phyloP scores from a whole-genome alignment of 2,797 vertebrate species.

The Pangasius larnaudii region DNA sequence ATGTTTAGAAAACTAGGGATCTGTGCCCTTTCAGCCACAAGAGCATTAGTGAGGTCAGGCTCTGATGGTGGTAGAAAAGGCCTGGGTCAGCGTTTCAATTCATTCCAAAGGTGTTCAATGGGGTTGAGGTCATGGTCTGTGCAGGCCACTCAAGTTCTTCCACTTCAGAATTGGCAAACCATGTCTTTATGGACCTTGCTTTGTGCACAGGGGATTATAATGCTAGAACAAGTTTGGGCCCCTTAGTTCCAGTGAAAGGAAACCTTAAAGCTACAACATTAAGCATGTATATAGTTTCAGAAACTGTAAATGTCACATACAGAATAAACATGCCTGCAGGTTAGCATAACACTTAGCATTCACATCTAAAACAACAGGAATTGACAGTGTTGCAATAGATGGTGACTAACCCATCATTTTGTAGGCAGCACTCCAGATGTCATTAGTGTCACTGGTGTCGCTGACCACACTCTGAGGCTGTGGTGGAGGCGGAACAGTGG shows the following conservation, averaged over 20 bases:
- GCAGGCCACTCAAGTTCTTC: not conserved
- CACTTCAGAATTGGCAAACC: not conserved
- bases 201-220: not conserved
- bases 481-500: constrained; percentile 88
- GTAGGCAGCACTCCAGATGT: constrained; percentile 74
- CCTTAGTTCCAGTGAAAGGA: not conserved
- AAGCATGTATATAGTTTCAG: not conserved
- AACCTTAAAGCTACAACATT: not conserved
- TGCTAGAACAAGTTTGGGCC: not conserved
- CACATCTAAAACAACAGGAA: not conserved
- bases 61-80: not conserved
- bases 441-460: constrained; percentile 59
- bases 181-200: not conserved
- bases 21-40: not conserved
- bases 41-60: not conserved
- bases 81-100: not conserved
- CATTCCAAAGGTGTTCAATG: not conserved
- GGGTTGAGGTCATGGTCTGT: not conserved
- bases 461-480: constrained; percentile 77
- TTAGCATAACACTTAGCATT: not conserved
- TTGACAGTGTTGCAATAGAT: constrained; percentile 11
- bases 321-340: not conserved
- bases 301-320: not conserved
- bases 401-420: constrained; percentile 78
- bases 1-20: not conserved